Conservation (phyloP, 2,888 invertebrate genomes). For the Falcaria lacertinaria region DNA sequence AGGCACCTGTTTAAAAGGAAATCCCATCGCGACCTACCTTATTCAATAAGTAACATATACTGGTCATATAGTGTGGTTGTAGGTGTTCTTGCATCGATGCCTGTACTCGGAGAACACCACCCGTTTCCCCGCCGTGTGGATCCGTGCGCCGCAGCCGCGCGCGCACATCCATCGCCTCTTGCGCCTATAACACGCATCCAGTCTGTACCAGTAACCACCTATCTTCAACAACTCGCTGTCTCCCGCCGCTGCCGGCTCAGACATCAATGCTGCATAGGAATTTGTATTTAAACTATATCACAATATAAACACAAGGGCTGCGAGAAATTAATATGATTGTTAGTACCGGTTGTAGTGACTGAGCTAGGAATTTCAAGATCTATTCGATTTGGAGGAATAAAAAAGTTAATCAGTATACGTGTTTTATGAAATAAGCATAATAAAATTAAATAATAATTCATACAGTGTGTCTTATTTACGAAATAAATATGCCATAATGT, state of each 20-base stretch:
- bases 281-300: background rate
- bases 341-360: too few species aligned
- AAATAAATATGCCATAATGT: constrained; percentile 15
- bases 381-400: constrained; percentile 6
- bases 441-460: constrained; percentile 12
- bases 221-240: constrained; percentile 53
- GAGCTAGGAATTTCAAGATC: too few species aligned
- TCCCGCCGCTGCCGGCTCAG: constrained; percentile 12
- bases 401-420: constrained; percentile 19
- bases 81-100: constrained; percentile 46
- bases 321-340: background rate
- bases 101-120: constrained; percentile 61
- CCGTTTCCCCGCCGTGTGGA: constrained; percentile 61
- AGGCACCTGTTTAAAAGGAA: too few species aligned
- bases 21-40: too few species aligned
- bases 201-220: constrained; percentile 58
- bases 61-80: constrained; percentile 46
- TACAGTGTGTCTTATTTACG: constrained; percentile 9
- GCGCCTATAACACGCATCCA: constrained; percentile 52
- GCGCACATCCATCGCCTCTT: constrained; percentile 71
- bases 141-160: constrained; percentile 60
- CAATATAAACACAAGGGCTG: background rate
- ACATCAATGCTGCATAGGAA: background rate
- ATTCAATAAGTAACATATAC: too few species aligned
- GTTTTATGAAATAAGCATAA: constrained; percentile 23